Evolutionary conservation across 2,888 invertebrate species (phyloP), one percentile per base, ranked within the genome.

Genomic region (Leptinotarsa tumamoca): DNA sequence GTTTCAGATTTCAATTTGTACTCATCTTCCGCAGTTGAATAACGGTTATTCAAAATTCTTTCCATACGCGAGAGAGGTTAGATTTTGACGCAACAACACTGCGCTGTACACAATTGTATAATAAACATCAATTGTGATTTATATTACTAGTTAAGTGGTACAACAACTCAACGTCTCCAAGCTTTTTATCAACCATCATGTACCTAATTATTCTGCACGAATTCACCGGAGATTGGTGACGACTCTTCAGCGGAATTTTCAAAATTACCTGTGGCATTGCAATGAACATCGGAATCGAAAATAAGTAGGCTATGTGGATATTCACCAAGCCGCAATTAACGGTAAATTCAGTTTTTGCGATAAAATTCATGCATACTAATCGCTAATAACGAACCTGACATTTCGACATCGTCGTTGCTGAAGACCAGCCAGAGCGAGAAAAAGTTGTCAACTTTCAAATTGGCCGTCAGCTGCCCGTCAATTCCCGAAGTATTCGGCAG

Each of bases 401-500:
- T 87, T 84, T 86, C 86, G 74, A 89, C 87, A 80, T 89, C 89
- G 78, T 89, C 89, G 80, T 90, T 89, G 84, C 90, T 89, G 86
- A 90, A 90, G 75, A 90, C 89, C 78, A 89, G 86, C 90, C 90
- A 90, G 70, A 90, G 85, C 17, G 89, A 89, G 85, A 90, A 90
- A 86, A 90, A 90, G 80, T 88, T 87, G 84, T 90, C 90, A 78
- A 90, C 89, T 73, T 87, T 88, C 43, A 89, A 87, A 73, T 89
- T 89, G 74, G 89, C 89, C 33, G 89, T 89, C 77, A 90, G 87
- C 79, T 89, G 89, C 23, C 89, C 89, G 82, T 89, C 89, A 81
- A 90, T 90, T 75, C 88, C 89, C 69, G 89, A 87, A 71, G 90
- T 90, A 83, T 90, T 89, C 63, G 90, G 90, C 72, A 79, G 70